Percentiles rank a stretch among this genome's conserved stretches.
These are phyloP conservation scores for Emydoidea blandingii DNA, from an alignment of 2,797 vertebrate genomes.

Conservation along the genomic window DNA sequence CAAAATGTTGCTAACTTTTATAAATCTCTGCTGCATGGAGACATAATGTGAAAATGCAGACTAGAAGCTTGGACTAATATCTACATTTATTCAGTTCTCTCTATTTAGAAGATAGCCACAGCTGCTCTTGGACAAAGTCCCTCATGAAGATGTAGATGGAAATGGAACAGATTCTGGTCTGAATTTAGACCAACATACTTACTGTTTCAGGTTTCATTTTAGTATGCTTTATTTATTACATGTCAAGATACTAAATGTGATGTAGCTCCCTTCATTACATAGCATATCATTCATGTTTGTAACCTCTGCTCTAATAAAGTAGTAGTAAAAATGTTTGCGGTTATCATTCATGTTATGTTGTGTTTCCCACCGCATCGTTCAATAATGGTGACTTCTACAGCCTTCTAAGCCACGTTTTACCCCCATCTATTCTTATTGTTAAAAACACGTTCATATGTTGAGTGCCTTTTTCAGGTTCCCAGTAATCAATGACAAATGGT, in stretches of 20 bases:
- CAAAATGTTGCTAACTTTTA: conserved; percentile 27
- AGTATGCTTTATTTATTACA: conserved; percentile 67
- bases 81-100: conserved; percentile 35
- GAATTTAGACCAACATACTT: not conserved
- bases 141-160: not conserved
- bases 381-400: not conserved
- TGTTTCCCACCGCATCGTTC: conserved; percentile 30
- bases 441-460: not conserved
- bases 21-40: conserved; percentile 38
- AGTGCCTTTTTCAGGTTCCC: conserved; percentile 74
- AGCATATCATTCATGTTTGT: conserved; percentile 45
- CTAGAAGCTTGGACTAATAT: conserved; percentile 30
- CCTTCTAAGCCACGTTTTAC: conserved; percentile 42
- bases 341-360: conserved; percentile 42
- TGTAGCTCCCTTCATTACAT: conserved; percentile 42
- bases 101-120: not conserved
- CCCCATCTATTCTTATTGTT: conserved; percentile 18
- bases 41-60: conserved; percentile 29
- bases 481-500: conserved; percentile 49
- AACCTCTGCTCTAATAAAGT: conserved; percentile 67
- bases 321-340: conserved; percentile 25
- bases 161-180: not conserved
- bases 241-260: conserved; percentile 40
- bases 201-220: conserved; percentile 59
- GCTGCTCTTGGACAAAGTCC: conserved; percentile 42